Conservation (phyloP, 1,140 invertebrate genomes). For the Homalodisca vitripennis region DNA sequence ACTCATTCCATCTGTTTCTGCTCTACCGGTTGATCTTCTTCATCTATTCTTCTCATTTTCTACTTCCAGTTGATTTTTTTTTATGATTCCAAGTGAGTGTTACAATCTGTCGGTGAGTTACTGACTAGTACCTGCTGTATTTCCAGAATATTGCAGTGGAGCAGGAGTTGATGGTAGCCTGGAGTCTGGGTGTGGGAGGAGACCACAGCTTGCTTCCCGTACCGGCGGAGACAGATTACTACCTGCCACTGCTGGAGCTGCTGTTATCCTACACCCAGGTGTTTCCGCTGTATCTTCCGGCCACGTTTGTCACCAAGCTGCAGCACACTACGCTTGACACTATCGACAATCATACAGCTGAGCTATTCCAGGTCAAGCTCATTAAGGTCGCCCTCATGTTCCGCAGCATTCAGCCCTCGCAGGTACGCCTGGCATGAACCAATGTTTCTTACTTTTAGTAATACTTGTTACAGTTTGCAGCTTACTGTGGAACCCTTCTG, state of each 20-base stretch:
- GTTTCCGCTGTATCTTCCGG: conserved; percentile 1
- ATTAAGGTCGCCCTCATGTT: not conserved
- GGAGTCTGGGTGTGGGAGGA: conserved; percentile 13
- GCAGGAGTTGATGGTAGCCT: conserved; percentile 2
- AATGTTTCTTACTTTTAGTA: too few species aligned
- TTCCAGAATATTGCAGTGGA: conserved; percentile 9
- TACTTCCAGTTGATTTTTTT: too few species aligned
- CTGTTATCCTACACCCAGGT: conserved; percentile 12
- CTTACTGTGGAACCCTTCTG: too few species aligned
- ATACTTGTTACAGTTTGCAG: too few species aligned
- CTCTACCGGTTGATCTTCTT: too few species aligned
- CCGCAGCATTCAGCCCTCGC: not conserved
- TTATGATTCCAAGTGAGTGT: too few species aligned
- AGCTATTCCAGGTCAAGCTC: not conserved
- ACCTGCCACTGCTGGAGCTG: conserved; percentile 1
- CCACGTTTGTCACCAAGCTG: conserved; percentile 1
- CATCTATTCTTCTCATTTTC: too few species aligned
- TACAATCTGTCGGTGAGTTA: too few species aligned
- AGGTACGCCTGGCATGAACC: conserved; percentile 6
- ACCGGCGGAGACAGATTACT: conserved; percentile 10
- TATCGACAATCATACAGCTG: not conserved
- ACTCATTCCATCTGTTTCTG: too few species aligned
- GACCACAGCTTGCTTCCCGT: not conserved
- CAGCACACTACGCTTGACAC: conserved; percentile 1
- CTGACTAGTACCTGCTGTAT: too few species aligned